Evolutionary conservation across 2,888 invertebrate species (phyloP).

Genomic region (Acanthosepion esculentum): DNA sequence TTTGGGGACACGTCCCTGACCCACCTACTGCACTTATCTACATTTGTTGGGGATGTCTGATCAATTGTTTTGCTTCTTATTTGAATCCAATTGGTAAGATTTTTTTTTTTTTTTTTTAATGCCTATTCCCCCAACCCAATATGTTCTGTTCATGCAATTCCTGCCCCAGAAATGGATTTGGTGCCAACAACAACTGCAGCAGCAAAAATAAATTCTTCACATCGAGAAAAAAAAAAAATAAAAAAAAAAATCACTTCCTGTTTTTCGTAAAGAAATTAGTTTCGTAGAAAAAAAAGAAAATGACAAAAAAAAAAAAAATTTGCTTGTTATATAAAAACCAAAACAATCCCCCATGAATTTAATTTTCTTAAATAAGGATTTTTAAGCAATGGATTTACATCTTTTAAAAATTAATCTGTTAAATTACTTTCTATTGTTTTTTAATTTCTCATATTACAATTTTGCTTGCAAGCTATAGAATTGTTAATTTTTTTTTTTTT

Average conservation of each 20-base stretch:
- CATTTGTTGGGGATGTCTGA: no score
- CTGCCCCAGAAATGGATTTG: not conserved
- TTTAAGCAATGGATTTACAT: not conserved
- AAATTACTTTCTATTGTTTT: not conserved
- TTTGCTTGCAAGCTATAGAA: no score
- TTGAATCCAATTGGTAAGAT: no score
- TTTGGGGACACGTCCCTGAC: no score
- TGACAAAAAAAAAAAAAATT: not conserved
- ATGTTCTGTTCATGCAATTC: not conserved
- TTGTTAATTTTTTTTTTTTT: no score
- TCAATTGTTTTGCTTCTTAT: no score
- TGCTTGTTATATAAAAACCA: no score
- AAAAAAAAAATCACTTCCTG: conserved; percentile 11
- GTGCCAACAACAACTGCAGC: conserved; percentile 18
- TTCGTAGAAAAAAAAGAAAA: not conserved
- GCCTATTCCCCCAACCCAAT: no score
- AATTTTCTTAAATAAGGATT: not conserved
- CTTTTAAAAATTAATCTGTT: not conserved
- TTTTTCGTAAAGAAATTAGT: not conserved
- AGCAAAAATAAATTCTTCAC: not conserved
- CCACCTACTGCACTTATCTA: no score
- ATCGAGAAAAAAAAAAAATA: not conserved
- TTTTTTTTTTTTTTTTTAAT: no score
- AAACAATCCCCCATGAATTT: no score
- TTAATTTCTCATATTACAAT: no score